A percentile compares a stretch with the other conserved stretches of the same genome.
These are phyloP conservation scores for Drosophila kanapiae DNA, from an alignment of 1,140 invertebrate genomes.

Conservation along the genomic window DNA sequence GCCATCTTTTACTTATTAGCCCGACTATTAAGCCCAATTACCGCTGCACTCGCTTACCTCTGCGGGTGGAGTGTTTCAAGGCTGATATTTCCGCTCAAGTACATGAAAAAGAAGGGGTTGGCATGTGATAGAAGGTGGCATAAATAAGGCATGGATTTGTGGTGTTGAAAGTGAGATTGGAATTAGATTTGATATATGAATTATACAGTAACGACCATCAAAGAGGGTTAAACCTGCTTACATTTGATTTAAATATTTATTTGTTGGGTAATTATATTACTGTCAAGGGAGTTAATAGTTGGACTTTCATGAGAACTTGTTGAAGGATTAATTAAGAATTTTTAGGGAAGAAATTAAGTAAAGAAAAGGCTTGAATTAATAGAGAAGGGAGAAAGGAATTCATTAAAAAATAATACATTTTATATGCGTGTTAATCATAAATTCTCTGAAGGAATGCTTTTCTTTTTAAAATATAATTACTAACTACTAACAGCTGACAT, in stretches of 20 bases:
- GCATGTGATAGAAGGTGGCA: slow-evolving; percentile 7
- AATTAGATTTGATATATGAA: background rate
- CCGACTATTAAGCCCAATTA: slow-evolving; percentile 52
- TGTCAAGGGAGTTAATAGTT: no score
- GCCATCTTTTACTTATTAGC: slow-evolving; percentile 60
- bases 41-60: slow-evolving; percentile 46
- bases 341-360: background rate
- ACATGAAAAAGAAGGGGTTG: background rate
- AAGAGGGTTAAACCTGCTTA: background rate
- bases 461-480: background rate
- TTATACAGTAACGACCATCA: slow-evolving; percentile 3
- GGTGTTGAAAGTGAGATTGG: slow-evolving; percentile 34
- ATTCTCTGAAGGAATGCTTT: background rate
- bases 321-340: background rate
- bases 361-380: background rate
- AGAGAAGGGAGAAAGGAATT: background rate
- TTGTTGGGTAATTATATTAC: background rate
- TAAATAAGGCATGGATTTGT: slow-evolving; percentile 15
- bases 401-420: background rate
- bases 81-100: slow-evolving; percentile 43
- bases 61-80: slow-evolving; percentile 32
- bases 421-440: background rate
- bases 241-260: slow-evolving; percentile 1
- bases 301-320: background rate
- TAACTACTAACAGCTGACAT: slow-evolving; percentile 11